Conservation (phyloP, 2,797 vertebrate genomes). For the Apogon talboti region DNA sequence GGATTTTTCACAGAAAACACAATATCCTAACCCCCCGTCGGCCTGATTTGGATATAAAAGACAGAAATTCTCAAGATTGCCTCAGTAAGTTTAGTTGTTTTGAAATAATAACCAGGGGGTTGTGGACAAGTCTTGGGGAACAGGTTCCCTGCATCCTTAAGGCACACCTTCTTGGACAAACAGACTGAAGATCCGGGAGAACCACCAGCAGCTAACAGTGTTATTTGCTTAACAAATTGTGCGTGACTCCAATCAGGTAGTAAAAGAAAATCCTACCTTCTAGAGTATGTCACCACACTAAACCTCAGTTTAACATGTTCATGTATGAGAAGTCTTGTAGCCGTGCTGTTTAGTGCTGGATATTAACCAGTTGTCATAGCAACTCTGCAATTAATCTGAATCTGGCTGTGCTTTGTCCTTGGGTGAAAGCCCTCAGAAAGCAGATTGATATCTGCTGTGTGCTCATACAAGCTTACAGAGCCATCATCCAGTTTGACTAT, state of each 20-base stretch:
- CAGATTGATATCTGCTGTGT: constrained; percentile 52
- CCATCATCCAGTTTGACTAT: background rate
- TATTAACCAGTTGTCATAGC: constrained; percentile 76
- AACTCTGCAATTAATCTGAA: constrained; percentile 71
- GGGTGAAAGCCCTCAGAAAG: constrained; percentile 56
- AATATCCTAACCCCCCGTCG: background rate
- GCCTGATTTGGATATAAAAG: constrained; percentile 8
- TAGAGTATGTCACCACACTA: constrained; percentile 2
- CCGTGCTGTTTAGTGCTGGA: constrained; percentile 50
- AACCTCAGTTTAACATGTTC: constrained; percentile 34
- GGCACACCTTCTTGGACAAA: constrained; percentile 78
- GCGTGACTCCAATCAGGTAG: background rate
- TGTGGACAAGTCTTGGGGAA: constrained; percentile 25
- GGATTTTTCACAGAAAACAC: background rate
- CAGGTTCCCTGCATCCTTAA: constrained; percentile 32
- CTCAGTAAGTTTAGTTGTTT: background rate
- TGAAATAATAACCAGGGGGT: background rate
- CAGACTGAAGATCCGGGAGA: constrained; percentile 80
- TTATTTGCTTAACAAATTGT: constrained; percentile 70
- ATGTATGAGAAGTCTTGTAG: constrained; percentile 39
- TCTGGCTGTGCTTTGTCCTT: constrained; percentile 65
- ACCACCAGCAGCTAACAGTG: constrained; percentile 30
- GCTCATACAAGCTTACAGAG: constrained; percentile 7
- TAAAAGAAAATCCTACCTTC: constrained; percentile 15
- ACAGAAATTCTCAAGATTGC: background rate